Evolutionary conservation across 2,797 vertebrate species (phyloP).

Genomic region (Zalophus californianus): DNA sequence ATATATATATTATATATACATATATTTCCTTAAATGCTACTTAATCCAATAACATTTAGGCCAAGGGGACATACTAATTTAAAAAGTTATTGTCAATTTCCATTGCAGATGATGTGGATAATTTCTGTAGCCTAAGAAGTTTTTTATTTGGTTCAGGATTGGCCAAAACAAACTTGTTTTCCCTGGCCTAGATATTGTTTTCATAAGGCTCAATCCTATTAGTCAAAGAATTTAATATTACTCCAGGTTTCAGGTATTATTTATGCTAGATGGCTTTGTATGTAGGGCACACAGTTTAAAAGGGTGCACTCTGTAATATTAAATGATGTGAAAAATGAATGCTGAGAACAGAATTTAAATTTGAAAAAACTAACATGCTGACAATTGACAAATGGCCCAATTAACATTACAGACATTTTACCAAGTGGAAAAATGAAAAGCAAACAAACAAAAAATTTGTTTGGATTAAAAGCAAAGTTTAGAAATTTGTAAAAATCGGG

Average conservation of each 20-base stretch:
- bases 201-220: constrained; percentile 57
- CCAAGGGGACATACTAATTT: constrained; percentile 74
- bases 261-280: constrained; percentile 79
- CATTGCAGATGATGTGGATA: constrained; percentile 61
- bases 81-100: constrained; percentile 73
- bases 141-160: constrained; percentile 70
- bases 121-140: constrained; percentile 71
- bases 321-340: constrained; percentile 84
- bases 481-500: constrained; percentile 55
- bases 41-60: constrained; percentile 65
- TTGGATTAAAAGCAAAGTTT: constrained; percentile 68
- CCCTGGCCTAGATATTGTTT: constrained; percentile 1
- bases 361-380: constrained; percentile 69
- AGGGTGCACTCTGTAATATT: constrained; percentile 80
- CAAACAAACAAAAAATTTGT: constrained; percentile 68
- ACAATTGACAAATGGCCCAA: constrained; percentile 79
- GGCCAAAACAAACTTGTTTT: constrained; percentile 43
- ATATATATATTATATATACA: background rate
- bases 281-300: constrained; percentile 77
- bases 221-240: constrained; percentile 68
- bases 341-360: constrained; percentile 71
- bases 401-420: constrained; percentile 69
- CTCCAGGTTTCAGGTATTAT: constrained; percentile 71
- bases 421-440: constrained; percentile 69
- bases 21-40: background rate